Base-by-base conservation (phyloP, 2,113 vertebrate species). In the Tylochromis polylepis region DNA sequence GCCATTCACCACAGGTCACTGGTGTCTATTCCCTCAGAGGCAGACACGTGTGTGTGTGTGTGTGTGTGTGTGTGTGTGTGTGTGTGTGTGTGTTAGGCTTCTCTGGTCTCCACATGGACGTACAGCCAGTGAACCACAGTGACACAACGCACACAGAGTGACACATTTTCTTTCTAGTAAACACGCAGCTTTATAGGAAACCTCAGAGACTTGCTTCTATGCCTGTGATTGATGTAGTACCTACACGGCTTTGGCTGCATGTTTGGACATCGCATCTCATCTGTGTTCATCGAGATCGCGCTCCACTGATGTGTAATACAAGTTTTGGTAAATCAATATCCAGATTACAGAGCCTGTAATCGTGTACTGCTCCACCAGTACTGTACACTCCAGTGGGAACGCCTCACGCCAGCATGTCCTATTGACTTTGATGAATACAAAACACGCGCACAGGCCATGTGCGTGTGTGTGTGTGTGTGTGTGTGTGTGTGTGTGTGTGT, bases 41-140 rank as follows among this genome's bases (percentile, higher is more conserved):
- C 67, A 75, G 49, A 8, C 5, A n/a, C n/a, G n/a, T n/a, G n/a
- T n/a, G n/a, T n/a, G n/a, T n/a, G 31, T 57, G 38, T 14, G 3
- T 46, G 31, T 58, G 7, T 77, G 62, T 78, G 43, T 79, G 49
- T 81, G 15, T 41, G 31, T 38, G 31, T 38, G 60, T 65, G 31
- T 65, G 20, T 24, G 27, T 18, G 77, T 86, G 67, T 49, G 72
- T 82, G 80, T 87, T 81, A 16, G 43, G 85, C 77, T 87, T 31
- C 83, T 88, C 83, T 81, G 9, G 41, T 89, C 81, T 90, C 75
- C 5, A 3, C 84, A 79, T 80, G 81, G 89, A 84, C 65, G 38
- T 81, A 49, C 53, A 90, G 53, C 51, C 84, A 88, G 62, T 88
- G 86, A 94, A 90, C 87, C 82, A 20, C 88, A 49, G 65, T 72